Evolutionary conservation across 1,140 invertebrate species (phyloP), one percentile per base, ranked within the genome.

Genomic region (Psix sp.): DNA sequence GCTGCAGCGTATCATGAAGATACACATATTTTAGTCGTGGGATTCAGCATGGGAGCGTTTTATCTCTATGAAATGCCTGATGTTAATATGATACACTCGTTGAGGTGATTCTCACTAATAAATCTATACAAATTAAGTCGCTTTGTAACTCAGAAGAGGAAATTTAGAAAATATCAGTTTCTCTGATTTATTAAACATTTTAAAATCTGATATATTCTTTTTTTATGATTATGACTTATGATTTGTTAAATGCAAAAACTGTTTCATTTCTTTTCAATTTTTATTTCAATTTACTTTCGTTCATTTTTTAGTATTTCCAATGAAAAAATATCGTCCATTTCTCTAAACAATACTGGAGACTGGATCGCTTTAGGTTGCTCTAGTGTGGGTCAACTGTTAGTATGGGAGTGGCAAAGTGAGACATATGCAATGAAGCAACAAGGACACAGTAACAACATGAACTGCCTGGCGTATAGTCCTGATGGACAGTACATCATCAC

Each of bases 351-450:
- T 6, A 93, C 92, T 11, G 97, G 97, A 0, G 97, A 99, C 82
- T 99, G 97, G 97, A 93, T 99, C 43, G 97, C 95, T 0, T 81
- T 98, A 16, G 96, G 94, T 0, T 96, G 95, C 80, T 89, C 91
- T 0, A 91, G 91, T 29, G 88, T 94, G 1, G 97, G 96, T 0
- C 96, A 99, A 82, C 84, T 99, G 13, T 84, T 99, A 9, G 97
- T 99, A 5, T 99, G 97, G 97, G 98, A 99, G 88, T 99, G 97
- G 97, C 96, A 98, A 86, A 98, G 96, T 84, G 96, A 99, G 88
- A 96, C 95, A n/a, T 98, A 98, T 78, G 93, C 98, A 0, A 92
- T 99, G 90, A 99, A 99, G 82, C 97, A 99, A 79, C 97, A 99
- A 86, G 96, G 96, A 0, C 98, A 99, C 79, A 92, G 92, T 39